Evolutionary conservation across 2,113 vertebrate species (phyloP).

Genomic region (Cromileptes altivelis): DNA sequence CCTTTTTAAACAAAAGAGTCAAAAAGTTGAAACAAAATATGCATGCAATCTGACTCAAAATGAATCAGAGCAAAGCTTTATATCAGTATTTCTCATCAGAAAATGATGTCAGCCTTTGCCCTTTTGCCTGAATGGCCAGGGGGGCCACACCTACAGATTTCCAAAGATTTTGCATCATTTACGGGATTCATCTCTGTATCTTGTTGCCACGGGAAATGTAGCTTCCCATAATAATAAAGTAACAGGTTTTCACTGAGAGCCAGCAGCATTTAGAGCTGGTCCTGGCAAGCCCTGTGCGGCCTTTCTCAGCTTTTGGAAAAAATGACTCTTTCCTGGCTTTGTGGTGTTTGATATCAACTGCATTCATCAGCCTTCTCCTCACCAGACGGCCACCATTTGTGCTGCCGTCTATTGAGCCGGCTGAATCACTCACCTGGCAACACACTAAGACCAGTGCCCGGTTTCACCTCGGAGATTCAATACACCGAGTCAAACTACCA

Average conservation of each 20-base stretch:
- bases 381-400: conserved; percentile 29
- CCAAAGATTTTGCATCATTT: conserved; percentile 20
- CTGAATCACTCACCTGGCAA: conserved; percentile 71
- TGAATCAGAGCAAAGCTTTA: background rate
- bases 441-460: conserved; percentile 50
- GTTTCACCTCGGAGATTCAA: conserved; percentile 56
- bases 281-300: conserved; percentile 50
- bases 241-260: conserved; percentile 44
- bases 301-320: conserved; percentile 54
- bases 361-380: conserved; percentile 64
- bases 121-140: conserved; percentile 5
- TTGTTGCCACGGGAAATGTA: conserved; percentile 47
- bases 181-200: conserved; percentile 46
- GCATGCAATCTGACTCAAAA: background rate
- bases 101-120: conserved; percentile 5
- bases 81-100: background rate
- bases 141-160: conserved; percentile 9
- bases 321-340: conserved; percentile 58
- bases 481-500: conserved; percentile 31
- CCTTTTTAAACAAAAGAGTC: too few relatives aligned
- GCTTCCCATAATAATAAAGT: conserved; percentile 46
- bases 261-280: conserved; percentile 45
- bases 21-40: background rate
- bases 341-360: conserved; percentile 71
- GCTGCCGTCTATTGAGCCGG: conserved; percentile 44